Percentiles rank a stretch among this genome's conserved stretches.
These are phyloP conservation scores for Argyresthia albistria DNA, from an alignment of 2,888 invertebrate genomes.

Conservation along the genomic window DNA sequence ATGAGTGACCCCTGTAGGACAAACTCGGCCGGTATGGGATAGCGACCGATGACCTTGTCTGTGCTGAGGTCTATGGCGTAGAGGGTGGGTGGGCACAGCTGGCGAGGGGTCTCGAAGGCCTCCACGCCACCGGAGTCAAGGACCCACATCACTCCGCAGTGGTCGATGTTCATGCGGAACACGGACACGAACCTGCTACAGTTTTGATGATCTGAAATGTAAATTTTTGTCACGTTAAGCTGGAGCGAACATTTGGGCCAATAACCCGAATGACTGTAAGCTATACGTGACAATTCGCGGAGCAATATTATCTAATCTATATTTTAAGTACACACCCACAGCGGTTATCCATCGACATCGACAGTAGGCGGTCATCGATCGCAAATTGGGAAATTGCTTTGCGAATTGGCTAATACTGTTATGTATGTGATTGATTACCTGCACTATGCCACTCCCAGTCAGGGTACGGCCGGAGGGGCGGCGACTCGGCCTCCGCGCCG, in stretches of 20 bases:
- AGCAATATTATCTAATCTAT: too few relatives aligned
- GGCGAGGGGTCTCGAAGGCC: constrained; percentile 74
- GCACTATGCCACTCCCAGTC: constrained; percentile 80
- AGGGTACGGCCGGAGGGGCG: constrained; percentile 80
- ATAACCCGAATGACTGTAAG: too few relatives aligned
- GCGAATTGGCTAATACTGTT: too few relatives aligned
- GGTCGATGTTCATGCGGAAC: constrained; percentile 83
- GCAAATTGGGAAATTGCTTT: too few relatives aligned
- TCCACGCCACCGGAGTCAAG: constrained; percentile 86
- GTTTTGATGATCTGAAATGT: constrained; percentile 36
- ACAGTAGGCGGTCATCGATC: too few relatives aligned
- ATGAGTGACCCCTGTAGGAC: constrained; percentile 79
- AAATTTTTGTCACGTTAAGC: constrained; percentile 5
- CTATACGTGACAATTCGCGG: too few relatives aligned
- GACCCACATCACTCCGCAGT: constrained; percentile 84
- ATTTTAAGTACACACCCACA: too few relatives aligned
- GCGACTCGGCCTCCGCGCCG: constrained; percentile 64
- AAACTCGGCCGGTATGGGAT: constrained; percentile 76
- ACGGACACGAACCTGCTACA: constrained; percentile 80
- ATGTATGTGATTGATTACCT: constrained; percentile 22
- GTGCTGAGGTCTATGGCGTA: constrained; percentile 80
- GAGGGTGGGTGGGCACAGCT: constrained; percentile 81
- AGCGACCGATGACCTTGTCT: constrained; percentile 74
- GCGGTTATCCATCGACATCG: too few relatives aligned
- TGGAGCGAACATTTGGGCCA: too few relatives aligned